A percentile compares a stretch with the other conserved stretches of the same genome.
phyloP scores from a whole-genome alignment of 2,113 vertebrate species.

The Hippopotamus amphibius region DNA sequence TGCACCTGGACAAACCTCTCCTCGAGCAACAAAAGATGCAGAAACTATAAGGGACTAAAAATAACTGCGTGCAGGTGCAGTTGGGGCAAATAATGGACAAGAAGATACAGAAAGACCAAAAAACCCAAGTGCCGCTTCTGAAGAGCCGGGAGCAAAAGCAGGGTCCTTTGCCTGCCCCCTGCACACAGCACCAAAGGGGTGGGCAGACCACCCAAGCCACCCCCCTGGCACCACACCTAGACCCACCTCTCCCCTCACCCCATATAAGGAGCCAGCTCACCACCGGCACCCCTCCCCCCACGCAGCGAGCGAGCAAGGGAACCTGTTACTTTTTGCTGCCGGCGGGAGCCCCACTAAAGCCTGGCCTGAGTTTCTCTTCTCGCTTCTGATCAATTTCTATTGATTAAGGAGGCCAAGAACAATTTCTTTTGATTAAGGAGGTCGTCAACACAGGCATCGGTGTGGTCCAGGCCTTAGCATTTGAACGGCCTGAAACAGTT shows the following conservation, averaged over 20 bases:
- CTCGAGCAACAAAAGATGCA: background rate
- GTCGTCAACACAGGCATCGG: background rate
- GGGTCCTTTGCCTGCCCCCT: fast-evolving
- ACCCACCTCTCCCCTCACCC: background rate
- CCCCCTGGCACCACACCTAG: background rate
- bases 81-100: background rate
- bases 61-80: fast-evolving
- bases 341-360: background rate
- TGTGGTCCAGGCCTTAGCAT: background rate
- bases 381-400: background rate
- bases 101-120: background rate
- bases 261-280: background rate
- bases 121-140: background rate
- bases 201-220: background rate
- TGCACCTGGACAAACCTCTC: background rate
- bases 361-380: background rate
- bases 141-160: background rate
- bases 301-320: background rate
- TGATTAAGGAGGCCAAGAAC: background rate
- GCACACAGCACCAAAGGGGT: background rate
- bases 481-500: fast-evolving
- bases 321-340: background rate
- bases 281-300: background rate
- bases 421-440: background rate
- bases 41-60: background rate